These are phyloP conservation scores for Pluvianellus socialis DNA, from an alignment of 2,113 vertebrate species.

Conservation along the genomic window DNA sequence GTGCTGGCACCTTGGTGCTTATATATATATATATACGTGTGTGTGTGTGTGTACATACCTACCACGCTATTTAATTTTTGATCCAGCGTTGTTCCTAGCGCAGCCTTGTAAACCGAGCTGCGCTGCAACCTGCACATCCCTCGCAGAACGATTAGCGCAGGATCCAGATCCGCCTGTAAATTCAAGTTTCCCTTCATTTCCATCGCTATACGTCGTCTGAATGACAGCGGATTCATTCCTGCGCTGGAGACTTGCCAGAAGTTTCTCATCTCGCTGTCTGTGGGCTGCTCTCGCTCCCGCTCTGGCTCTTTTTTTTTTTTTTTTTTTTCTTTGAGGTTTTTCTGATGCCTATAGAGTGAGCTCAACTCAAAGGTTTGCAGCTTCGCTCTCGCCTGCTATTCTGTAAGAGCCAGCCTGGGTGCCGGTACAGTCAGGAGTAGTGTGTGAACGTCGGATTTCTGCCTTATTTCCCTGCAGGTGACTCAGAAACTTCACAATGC, in stretches of 20 bases:
- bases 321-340: conserved; percentile 49
- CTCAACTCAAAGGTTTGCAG: conserved; percentile 70
- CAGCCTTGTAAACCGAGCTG: not conserved
- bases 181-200: conserved; percentile 65
- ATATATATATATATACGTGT: fast-evolving
- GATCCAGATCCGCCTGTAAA: conserved; percentile 42
- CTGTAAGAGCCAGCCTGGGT: conserved; percentile 36
- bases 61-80: not conserved
- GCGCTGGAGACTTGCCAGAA: conserved; percentile 77
- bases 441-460: not conserved
- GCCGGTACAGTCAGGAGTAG: conserved; percentile 49
- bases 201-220: conserved; percentile 42
- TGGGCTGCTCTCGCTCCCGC: conserved; percentile 50
- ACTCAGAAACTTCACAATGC: conserved; percentile 76
- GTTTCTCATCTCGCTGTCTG: conserved; percentile 71
- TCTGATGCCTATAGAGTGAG: conserved; percentile 71
- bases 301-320: conserved; percentile 6
- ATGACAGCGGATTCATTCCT: conserved; percentile 66
- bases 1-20: not conserved
- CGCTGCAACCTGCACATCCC: conserved; percentile 56
- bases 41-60: too few species aligned
- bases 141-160: conserved; percentile 17
- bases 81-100: not conserved
- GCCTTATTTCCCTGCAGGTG: conserved; percentile 64
- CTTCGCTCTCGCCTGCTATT: conserved; percentile 35